These are phyloP conservation scores for Pseudeuparius sepicola DNA, from an alignment of 2,888 invertebrate species.

Conservation along the genomic window DNA sequence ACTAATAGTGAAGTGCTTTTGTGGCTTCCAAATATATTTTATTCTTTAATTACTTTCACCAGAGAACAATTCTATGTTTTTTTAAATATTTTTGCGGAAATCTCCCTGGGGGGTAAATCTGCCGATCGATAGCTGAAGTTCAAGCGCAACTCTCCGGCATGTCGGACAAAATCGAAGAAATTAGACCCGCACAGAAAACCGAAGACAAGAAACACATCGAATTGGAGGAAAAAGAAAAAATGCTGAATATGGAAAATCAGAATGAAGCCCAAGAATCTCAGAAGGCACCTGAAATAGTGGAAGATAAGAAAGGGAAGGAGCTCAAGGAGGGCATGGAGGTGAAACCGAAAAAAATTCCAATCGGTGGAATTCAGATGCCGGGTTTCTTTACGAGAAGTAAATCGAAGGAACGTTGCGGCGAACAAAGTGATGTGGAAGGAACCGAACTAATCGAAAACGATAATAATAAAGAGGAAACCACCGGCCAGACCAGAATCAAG, in stretches of 20 bases:
- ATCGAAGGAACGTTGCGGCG: constrained; percentile 64
- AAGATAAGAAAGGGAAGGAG: constrained; percentile 45
- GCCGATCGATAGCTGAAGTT: no score
- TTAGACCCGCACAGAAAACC: no score
- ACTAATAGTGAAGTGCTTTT: no score
- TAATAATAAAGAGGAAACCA: constrained; percentile 29
- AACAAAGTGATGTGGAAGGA: constrained; percentile 41
- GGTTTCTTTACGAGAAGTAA: constrained; percentile 73
- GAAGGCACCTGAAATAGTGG: neutral
- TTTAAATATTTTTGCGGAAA: no score
- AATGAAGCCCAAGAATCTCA: no score
- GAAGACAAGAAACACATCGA: constrained; percentile 59
- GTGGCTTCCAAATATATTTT: no score
- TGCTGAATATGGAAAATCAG: constrained; percentile 51
- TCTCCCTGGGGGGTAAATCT: no score
- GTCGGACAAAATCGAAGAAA: no score
- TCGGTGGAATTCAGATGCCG: constrained; percentile 81
- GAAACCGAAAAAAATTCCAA: constrained; percentile 73
- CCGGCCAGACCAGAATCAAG: constrained; percentile 38
- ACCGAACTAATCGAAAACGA: constrained; percentile 35
- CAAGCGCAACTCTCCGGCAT: no score
- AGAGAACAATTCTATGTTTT: no score
- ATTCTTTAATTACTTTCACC: no score
- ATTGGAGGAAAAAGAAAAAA: constrained; percentile 52
- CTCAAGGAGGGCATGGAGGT: constrained; percentile 63